phyloP scores from a whole-genome alignment of 2,888 invertebrate species.

The Spisula subtruncata region DNA sequence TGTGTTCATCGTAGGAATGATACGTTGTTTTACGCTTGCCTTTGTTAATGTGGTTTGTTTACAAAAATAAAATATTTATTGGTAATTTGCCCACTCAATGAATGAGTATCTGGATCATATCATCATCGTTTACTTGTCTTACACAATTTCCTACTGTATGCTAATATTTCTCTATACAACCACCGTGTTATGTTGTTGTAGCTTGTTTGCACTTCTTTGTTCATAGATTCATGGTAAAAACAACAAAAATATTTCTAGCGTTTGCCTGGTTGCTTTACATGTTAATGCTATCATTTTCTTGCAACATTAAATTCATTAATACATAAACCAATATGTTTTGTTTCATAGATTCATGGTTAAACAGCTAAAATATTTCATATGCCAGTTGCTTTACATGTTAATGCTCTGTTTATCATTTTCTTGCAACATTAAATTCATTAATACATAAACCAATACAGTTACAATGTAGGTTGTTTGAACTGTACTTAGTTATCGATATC shows the following conservation, averaged over 20 bases:
- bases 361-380: no score
- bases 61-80: constrained; percentile 26
- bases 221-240: background rate
- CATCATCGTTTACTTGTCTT: constrained; percentile 23
- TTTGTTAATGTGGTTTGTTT: constrained; percentile 10
- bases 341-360: background rate
- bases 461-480: no score
- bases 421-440: no score
- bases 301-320: no score
- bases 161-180: background rate
- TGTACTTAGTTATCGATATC: no score
- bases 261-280: background rate
- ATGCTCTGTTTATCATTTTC: no score
- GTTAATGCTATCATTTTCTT: no score
- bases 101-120: constrained; percentile 11
- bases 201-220: background rate
- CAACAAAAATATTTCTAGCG: background rate
- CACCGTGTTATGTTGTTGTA: background rate
- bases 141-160: background rate
- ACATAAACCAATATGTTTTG: background rate
- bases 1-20: background rate
- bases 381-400: no score
- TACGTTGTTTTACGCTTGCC: background rate
- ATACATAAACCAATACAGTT: no score
- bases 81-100: constrained; percentile 27